Conservation (phyloP, 2,888 invertebrate species). For the Sminthurides aquaticus region DNA sequence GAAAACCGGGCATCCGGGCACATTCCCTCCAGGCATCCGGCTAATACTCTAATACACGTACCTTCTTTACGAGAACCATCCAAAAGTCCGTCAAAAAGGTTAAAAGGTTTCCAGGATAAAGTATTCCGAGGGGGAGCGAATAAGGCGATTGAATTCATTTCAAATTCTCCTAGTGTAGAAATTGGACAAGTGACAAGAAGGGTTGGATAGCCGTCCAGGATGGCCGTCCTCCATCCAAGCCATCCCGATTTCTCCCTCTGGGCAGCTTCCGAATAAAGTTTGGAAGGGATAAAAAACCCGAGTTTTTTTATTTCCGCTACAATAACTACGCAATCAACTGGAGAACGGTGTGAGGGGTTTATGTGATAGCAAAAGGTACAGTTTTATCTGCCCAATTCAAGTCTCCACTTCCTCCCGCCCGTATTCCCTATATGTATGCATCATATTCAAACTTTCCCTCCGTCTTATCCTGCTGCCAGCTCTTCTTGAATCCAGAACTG, state of each 20-base stretch:
- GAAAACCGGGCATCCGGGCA: too few relatives aligned
- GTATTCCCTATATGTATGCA: background rate
- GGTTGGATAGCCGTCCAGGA: background rate
- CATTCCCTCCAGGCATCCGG: too few relatives aligned
- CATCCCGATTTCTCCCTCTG: background rate
- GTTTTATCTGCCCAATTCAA: background rate
- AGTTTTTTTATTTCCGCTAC: constrained; percentile 34
- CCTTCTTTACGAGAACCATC: background rate
- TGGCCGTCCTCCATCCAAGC: background rate
- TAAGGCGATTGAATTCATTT: background rate
- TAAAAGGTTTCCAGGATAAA: too few relatives aligned
- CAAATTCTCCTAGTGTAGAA: background rate
- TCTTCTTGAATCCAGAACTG: too few relatives aligned
- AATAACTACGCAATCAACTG: constrained; percentile 41
- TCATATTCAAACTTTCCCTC: background rate
- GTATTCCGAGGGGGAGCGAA: background rate
- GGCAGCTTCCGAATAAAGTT: background rate
- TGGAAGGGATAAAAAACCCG: background rate
- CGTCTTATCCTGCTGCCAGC: too few relatives aligned
- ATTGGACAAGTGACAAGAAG: constrained; percentile 6
- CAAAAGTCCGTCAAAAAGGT: background rate
- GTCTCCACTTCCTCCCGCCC: background rate
- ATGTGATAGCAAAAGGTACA: background rate
- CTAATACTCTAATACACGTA: too few relatives aligned
- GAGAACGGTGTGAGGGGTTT: constrained; percentile 19